Evolutionary conservation across 2,113 vertebrate genomes (phyloP).

Genomic region (Rhinogobius similis): DNA sequence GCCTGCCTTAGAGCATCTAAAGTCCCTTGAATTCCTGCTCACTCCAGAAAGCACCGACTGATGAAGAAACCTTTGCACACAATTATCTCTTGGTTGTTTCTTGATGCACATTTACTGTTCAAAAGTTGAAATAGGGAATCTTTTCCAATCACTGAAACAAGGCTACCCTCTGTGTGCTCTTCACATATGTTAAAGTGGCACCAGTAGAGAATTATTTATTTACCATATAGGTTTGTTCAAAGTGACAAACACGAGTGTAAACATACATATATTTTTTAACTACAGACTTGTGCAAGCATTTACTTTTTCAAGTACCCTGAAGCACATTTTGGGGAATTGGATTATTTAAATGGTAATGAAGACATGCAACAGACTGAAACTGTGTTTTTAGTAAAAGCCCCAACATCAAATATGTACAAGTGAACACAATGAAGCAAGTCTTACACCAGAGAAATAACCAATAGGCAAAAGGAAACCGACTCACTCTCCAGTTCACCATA

Average conservation of each 20-base stretch:
- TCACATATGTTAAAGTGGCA: too few species aligned
- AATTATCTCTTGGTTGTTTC: too few species aligned
- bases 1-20: too few species aligned
- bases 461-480: not conserved
- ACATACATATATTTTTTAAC: too few species aligned
- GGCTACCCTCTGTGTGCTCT: too few species aligned
- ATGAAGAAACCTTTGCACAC: too few species aligned
- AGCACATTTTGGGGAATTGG: not conserved
- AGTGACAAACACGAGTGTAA: not conserved
- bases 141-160: not conserved
- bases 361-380: not conserved
- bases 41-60: too few species aligned
- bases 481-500: not conserved
- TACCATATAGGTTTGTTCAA: not conserved
- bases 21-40: too few species aligned
- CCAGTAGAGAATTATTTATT: too few species aligned
- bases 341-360: not conserved
- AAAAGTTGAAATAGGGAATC: not conserved
- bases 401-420: not conserved
- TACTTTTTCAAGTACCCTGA: not conserved
- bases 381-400: not conserved
- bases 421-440: not conserved
- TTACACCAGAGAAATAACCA: constrained; percentile 5
- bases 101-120: not conserved
- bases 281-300: not conserved